phyloP scores from a whole-genome alignment of 2,113 vertebrate species.

The Aegotheles bennettii region DNA sequence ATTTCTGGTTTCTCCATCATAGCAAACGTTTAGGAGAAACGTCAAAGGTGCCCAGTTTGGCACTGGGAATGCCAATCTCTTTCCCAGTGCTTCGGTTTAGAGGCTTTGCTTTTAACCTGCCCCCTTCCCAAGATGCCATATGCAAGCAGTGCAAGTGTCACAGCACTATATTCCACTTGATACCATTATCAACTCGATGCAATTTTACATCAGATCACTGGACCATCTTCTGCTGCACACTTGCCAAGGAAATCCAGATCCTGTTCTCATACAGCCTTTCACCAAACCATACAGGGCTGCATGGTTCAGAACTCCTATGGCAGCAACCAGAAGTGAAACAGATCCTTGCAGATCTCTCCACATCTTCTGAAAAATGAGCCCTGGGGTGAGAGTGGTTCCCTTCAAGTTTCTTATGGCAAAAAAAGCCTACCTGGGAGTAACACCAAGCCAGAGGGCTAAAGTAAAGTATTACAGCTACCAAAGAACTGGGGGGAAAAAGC shows the following conservation, averaged over 20 bases:
- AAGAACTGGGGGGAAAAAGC: rapidly evolving
- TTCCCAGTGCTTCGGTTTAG: neutral
- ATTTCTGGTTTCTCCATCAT: neutral
- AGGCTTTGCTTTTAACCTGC: neutral
- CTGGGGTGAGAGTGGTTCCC: neutral
- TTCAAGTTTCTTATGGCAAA: neutral
- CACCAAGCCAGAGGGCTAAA: neutral
- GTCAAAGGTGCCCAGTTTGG: neutral
- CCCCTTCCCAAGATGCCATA: neutral
- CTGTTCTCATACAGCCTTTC: neutral
- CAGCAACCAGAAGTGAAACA: neutral
- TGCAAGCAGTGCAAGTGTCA: neutral
- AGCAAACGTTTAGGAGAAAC: neutral
- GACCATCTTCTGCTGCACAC: neutral
- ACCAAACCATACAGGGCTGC: neutral
- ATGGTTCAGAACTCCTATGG: neutral
- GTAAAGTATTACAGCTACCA: neutral
- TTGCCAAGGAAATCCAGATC: neutral
- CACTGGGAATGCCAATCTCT: neutral
- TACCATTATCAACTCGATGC: neutral
- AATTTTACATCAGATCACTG: neutral
- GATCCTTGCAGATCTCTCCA: neutral
- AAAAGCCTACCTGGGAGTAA: neutral
- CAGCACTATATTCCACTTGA: neutral
- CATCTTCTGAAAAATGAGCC: neutral